Evolutionary conservation across 2,113 vertebrate species (phyloP).

Genomic region (Herpetotheres cachinnans): DNA sequence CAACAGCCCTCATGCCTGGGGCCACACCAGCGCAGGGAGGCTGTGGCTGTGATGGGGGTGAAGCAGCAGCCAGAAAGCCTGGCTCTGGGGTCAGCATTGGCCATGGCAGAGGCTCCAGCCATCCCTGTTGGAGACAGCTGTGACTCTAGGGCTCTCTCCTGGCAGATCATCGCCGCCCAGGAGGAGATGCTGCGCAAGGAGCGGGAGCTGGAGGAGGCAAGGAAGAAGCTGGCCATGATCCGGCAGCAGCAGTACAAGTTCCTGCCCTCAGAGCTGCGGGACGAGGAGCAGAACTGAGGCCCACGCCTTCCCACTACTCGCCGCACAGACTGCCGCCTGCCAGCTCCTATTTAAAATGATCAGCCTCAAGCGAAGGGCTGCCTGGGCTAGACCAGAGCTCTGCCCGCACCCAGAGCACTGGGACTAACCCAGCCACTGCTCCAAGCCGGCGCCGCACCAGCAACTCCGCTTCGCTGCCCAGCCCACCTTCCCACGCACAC

Average conservation of each 20-base stretch:
- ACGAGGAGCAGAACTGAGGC: constrained; percentile 81
- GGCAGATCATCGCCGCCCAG: constrained; percentile 95
- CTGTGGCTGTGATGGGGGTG: background rate
- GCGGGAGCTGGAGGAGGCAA: constrained; percentile 90
- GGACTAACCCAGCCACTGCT: constrained; percentile 9
- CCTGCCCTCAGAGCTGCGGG: constrained; percentile 91
- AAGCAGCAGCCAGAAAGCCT: background rate
- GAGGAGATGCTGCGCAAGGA: constrained; percentile 98
- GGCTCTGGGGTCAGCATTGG: background rate
- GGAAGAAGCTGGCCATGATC: constrained; percentile 94
- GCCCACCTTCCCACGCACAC: background rate
- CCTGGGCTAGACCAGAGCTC: constrained; percentile 18
- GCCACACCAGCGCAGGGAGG: no score
- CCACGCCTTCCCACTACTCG: background rate
- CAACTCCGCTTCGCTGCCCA: background rate
- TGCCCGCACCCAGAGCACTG: background rate
- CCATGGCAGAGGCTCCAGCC: background rate
- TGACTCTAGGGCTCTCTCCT: background rate
- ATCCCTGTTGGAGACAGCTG: background rate
- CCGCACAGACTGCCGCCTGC: constrained; percentile 44
- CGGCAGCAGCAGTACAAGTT: constrained; percentile 98
- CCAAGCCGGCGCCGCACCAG: constrained; percentile 24
- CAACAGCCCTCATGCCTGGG: accelerated
- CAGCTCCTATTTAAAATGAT: constrained; percentile 6
- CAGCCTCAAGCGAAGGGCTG: background rate